Evolutionary conservation across 2,113 vertebrate species (phyloP).

Genomic region (Kryptolebias marmoratus): DNA sequence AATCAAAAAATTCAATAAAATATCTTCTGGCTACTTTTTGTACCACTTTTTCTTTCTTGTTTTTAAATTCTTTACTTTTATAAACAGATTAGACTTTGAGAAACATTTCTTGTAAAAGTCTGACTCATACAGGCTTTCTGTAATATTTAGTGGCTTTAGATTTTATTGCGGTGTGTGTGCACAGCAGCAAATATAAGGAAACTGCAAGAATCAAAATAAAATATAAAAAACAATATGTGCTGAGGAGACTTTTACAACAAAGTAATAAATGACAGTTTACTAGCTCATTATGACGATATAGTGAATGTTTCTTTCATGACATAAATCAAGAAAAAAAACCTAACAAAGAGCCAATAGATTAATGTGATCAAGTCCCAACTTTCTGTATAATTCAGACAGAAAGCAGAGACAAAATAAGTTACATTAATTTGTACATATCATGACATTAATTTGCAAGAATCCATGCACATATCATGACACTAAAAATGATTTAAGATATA

Average conservation of each 20-base stretch:
- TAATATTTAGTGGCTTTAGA: neutral
- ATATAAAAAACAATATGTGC: neutral
- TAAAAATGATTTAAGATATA: constrained; percentile 26
- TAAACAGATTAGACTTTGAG: neutral
- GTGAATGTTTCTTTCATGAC: constrained; percentile 26
- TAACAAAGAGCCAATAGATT: constrained; percentile 30
- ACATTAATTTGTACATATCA: constrained; percentile 3
- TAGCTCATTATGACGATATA: constrained; percentile 32
- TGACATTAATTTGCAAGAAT: neutral
- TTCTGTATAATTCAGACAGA: constrained; percentile 11
- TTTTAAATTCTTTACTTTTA: neutral
- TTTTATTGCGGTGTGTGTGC: neutral
- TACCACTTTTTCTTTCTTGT: neutral
- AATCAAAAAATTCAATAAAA: neutral
- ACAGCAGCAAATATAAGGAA: neutral
- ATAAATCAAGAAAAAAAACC: constrained; percentile 39
- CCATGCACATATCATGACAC: constrained; percentile 7
- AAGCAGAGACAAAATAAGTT: constrained; percentile 9
- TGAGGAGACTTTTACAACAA: constrained; percentile 2
- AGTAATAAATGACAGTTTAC: constrained; percentile 16
- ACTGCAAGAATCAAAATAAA: neutral
- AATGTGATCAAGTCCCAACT: constrained; percentile 45
- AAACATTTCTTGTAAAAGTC: neutral
- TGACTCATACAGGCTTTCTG: neutral
- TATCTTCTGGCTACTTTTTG: neutral